phyloP scores from a whole-genome alignment of 2,797 vertebrate species.

The Enteromius unitaeniatus region DNA sequence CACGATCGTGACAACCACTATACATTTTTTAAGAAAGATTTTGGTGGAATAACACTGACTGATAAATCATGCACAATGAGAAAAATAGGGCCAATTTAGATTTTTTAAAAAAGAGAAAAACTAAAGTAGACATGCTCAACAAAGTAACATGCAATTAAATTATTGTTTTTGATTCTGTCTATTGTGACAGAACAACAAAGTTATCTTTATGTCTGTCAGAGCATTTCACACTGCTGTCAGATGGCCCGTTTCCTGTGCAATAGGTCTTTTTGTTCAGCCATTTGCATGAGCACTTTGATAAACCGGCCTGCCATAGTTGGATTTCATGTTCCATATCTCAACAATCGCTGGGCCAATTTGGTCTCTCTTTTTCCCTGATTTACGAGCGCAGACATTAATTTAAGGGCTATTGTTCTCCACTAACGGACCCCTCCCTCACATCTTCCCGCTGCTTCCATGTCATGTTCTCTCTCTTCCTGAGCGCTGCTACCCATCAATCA shows the following conservation, averaged over 20 bases:
- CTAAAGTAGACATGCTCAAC: background rate
- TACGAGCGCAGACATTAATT: slow-evolving; percentile 82
- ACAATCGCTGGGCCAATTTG: slow-evolving; percentile 77
- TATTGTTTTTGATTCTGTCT: background rate
- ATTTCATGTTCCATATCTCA: slow-evolving; percentile 68
- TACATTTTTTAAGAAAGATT: background rate
- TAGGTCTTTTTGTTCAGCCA: slow-evolving; percentile 48
- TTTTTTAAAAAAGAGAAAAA: background rate
- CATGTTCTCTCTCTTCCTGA: slow-evolving; percentile 33
- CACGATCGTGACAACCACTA: too few species aligned
- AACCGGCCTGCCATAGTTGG: background rate
- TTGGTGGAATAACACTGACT: background rate
- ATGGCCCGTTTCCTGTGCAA: slow-evolving; percentile 34
- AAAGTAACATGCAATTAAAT: slow-evolving; percentile 8
- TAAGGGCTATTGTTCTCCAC: slow-evolving; percentile 84
- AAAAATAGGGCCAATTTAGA: background rate
- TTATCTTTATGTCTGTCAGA: slow-evolving; percentile 39
- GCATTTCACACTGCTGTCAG: slow-evolving; percentile 18
- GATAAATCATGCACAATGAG: background rate
- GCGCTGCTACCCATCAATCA: slow-evolving; percentile 71
- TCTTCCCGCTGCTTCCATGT: slow-evolving; percentile 68
- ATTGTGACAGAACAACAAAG: slow-evolving; percentile 32
- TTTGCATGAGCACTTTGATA: slow-evolving; percentile 49
- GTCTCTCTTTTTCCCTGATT: slow-evolving; percentile 80
- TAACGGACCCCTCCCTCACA: slow-evolving; percentile 62